Percentiles rank a stretch among this genome's conserved stretches.
Evolutionary conservation across 2,888 invertebrate species (phyloP).

Genomic region (Notodonta ziczac): DNA sequence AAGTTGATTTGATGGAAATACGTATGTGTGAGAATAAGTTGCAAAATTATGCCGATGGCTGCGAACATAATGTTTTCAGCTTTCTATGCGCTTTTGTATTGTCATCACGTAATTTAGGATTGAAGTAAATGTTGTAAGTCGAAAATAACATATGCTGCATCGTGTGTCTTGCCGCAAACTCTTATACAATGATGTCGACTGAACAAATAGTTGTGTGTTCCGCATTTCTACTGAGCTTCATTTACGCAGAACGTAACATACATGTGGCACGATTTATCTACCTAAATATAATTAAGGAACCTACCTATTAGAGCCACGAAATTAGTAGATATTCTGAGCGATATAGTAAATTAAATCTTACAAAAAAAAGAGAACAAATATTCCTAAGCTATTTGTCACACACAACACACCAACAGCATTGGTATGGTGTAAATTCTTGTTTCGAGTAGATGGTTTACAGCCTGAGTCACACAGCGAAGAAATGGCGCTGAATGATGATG

Average conservation of each 20-base stretch:
- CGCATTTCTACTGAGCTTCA: conserved; percentile 82
- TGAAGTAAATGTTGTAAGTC: conserved; percentile 79
- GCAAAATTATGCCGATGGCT: conserved; percentile 32
- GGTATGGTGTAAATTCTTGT: too few relatives aligned
- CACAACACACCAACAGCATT: too few relatives aligned
- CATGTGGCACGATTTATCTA: conserved; percentile 53
- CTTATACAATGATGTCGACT: conserved; percentile 83
- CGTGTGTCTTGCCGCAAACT: conserved; percentile 76
- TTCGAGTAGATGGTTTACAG: conserved; percentile 8
- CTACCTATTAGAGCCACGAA: not conserved
- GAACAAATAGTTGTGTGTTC: conserved; percentile 83
- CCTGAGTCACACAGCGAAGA: conserved; percentile 36
- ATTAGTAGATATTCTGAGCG: too few relatives aligned
- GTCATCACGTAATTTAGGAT: conserved; percentile 77
- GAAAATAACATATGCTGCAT: conserved; percentile 80
- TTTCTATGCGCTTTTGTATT: conserved; percentile 70
- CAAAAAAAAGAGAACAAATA: too few relatives aligned
- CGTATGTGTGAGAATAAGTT: conserved; percentile 37
- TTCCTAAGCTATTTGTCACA: too few relatives aligned
- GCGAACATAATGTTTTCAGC: conserved; percentile 38
- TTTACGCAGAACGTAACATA: conserved; percentile 77
- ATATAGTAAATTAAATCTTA: too few relatives aligned
- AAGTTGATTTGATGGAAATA: too few relatives aligned
- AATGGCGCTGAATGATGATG: conserved; percentile 40
- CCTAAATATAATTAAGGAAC: not conserved